Percentiles rank a stretch among this genome's conserved stretches.
Conservation (phyloP, 2,888 invertebrate species). For the Pseudeuparius sepicola region DNA sequence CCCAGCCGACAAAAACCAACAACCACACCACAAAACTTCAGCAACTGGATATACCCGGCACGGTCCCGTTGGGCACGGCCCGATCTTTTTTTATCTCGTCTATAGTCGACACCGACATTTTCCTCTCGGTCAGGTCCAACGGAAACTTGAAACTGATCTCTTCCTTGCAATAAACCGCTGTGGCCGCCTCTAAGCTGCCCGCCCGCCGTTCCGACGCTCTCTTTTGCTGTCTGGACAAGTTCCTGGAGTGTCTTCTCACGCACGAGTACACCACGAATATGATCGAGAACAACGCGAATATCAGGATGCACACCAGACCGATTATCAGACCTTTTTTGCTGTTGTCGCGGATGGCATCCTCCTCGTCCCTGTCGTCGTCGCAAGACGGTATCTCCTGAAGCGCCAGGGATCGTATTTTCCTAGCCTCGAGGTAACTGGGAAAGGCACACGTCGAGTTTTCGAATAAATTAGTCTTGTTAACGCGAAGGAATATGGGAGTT, state of each 20-base stretch:
- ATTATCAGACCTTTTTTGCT: slow-evolving; percentile 41
- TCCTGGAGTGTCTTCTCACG: slow-evolving; percentile 57
- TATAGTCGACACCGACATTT: slow-evolving; percentile 38
- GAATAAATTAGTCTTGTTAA: slow-evolving; percentile 46
- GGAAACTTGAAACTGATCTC: slow-evolving; percentile 52
- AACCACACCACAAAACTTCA: too few relatives aligned
- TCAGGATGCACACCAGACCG: slow-evolving; percentile 41
- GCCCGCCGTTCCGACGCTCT: slow-evolving; percentile 25
- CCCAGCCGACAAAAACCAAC: too few relatives aligned
- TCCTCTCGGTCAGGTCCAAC: slow-evolving; percentile 38
- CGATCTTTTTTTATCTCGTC: slow-evolving; percentile 38
- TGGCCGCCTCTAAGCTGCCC: slow-evolving; percentile 34
- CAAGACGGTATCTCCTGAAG: slow-evolving; percentile 39
- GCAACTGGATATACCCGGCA: too few relatives aligned
- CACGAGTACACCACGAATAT: slow-evolving; percentile 51
- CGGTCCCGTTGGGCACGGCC: slow-evolving; percentile 34
- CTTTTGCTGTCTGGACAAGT: slow-evolving; percentile 36
- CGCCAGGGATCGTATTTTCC: slow-evolving; percentile 34
- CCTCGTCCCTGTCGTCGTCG: slow-evolving; percentile 40
- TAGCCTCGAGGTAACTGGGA: slow-evolving; percentile 47
- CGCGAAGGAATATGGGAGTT: slow-evolving; percentile 46
- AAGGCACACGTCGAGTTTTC: slow-evolving; percentile 48
- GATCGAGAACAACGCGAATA: slow-evolving; percentile 42
- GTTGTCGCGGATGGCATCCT: slow-evolving; percentile 34
- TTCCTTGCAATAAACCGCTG: slow-evolving; percentile 38